Evolutionary conservation across 2,888 invertebrate species (phyloP).

Genomic region (Disparrhopalites patrizii): DNA sequence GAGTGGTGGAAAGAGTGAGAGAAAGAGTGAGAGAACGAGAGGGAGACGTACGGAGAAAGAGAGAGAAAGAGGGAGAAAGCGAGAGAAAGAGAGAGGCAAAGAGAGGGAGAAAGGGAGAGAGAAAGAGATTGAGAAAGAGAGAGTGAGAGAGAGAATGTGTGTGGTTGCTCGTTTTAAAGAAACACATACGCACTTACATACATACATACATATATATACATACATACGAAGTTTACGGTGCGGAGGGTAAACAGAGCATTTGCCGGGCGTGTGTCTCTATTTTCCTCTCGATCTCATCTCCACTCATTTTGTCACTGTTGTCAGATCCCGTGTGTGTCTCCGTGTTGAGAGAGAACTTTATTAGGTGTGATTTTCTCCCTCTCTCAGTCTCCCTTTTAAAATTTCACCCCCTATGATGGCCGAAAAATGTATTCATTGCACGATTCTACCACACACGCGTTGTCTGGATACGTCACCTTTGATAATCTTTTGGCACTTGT

Average conservation of each 20-base stretch:
- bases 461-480: not conserved
- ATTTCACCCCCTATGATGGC: too few relatives aligned
- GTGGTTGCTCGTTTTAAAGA: too few relatives aligned
- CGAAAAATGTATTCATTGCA: conserved; percentile 16
- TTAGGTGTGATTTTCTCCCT: conserved; percentile 34
- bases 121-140: too few relatives aligned
- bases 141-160: too few relatives aligned
- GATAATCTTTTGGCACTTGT: not conserved
- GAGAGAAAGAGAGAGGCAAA: too few relatives aligned
- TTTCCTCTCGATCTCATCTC: conserved; percentile 24
- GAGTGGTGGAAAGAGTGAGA: too few relatives aligned
- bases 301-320: conserved; percentile 22
- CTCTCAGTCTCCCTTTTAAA: too few relatives aligned
- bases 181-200: conserved; percentile 1
- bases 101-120: too few relatives aligned
- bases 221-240: not conserved
- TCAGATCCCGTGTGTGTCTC: not conserved
- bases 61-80: too few relatives aligned
- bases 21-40: too few relatives aligned
- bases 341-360: conserved; percentile 30
- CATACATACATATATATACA: not conserved
- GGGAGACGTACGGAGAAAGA: too few relatives aligned
- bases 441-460: not conserved
- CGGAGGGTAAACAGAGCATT: conserved; percentile 13
- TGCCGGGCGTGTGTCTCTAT: conserved; percentile 18